Percentiles rank a stretch among this genome's conserved stretches.
These are phyloP conservation scores for Drosophila kuntzei DNA, from an alignment of 2,888 invertebrate species.

Conservation along the genomic window DNA sequence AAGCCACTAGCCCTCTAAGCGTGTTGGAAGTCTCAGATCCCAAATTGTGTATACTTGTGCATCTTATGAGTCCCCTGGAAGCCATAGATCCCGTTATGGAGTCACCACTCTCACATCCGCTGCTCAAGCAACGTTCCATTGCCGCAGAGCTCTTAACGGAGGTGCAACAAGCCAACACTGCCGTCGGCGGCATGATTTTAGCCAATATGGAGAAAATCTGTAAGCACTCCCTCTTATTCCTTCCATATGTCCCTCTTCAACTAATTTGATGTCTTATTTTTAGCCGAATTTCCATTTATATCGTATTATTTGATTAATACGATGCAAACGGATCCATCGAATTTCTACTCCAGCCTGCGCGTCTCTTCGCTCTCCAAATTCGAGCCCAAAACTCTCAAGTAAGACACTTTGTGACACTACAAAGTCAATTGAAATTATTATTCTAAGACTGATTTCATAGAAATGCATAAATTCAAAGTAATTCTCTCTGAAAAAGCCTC, in stretches of 20 bases:
- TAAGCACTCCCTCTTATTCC: slow-evolving; percentile 78
- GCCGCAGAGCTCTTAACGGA: slow-evolving; percentile 92
- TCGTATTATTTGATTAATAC: slow-evolving; percentile 96
- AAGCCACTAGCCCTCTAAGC: slow-evolving; percentile 87
- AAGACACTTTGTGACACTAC: slow-evolving; percentile 38
- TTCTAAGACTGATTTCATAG: no score
- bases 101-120: slow-evolving; percentile 92
- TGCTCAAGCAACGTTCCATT: slow-evolving; percentile 91
- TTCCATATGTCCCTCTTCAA: not conserved
- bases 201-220: slow-evolving; percentile 95
- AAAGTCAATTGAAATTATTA: no score
- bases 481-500: no score
- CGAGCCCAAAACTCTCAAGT: slow-evolving; percentile 90
- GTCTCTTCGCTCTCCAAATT: slow-evolving; percentile 94
- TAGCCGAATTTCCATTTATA: slow-evolving; percentile 96
- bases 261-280: slow-evolving; percentile 58
- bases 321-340: slow-evolving; percentile 92
- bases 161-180: slow-evolving; percentile 89
- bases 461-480: no score
- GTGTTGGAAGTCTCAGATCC: slow-evolving; percentile 95
- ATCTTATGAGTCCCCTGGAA: slow-evolving; percentile 95
- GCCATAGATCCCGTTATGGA: slow-evolving; percentile 94
- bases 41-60: slow-evolving; percentile 94
- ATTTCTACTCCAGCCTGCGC: slow-evolving; percentile 94
- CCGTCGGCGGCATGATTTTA: slow-evolving; percentile 93